Base-by-base conservation (phyloP, 2,888 invertebrate species). In the Dasypogon diadema region DNA sequence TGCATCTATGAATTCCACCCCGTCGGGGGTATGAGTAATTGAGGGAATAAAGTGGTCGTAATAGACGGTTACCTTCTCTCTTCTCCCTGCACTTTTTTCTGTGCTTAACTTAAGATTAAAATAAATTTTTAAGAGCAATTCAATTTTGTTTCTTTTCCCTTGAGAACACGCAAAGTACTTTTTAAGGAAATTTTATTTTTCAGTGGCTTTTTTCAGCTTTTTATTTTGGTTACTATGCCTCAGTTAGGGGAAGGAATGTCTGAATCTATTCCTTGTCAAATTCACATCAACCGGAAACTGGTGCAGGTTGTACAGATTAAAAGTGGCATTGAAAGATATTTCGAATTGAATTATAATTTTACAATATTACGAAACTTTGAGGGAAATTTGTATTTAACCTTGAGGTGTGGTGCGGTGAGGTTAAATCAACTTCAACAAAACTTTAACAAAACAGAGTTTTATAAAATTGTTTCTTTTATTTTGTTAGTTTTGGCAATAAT, bases 81-180 rank as follows among this genome's bases (percentile, higher is more conserved):
- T 21, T 18, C 51, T 12, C 4, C 18, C n/a, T 24, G 10, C 46
- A 18, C 46, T 60, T 42, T 48, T 21, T 72, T 24, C 54, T 14
- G 37, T 34, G n/a, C 54, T 34, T 21, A 16, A 24, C 60, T 58
- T 24, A 30, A 74, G 74, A 74, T 74, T 74, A 74, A 48, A 74
- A 60, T 74, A 74, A 74, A 74, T 74, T 74, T 74, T 74, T 74
- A 74, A 74, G 58, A 74, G 74, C 48, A 74, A 74, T 74, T 74
- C 74, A 74, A 74, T 74, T 74, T 74, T 30, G 8, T 56, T 46
- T 26, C 37, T 34, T 6, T 22, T 73, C 56, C 56, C 55, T 42
- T 1, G 70, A 70, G 70, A 54, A 30, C 30, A 1, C 8, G 30
- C 8, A 30, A 54, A 34, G 70, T 54, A 54, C 54, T 54, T 70